These are phyloP conservation scores for Malurus alboscapulatus DNA, from an alignment of 2,113 vertebrate species.

Conservation along the genomic window DNA sequence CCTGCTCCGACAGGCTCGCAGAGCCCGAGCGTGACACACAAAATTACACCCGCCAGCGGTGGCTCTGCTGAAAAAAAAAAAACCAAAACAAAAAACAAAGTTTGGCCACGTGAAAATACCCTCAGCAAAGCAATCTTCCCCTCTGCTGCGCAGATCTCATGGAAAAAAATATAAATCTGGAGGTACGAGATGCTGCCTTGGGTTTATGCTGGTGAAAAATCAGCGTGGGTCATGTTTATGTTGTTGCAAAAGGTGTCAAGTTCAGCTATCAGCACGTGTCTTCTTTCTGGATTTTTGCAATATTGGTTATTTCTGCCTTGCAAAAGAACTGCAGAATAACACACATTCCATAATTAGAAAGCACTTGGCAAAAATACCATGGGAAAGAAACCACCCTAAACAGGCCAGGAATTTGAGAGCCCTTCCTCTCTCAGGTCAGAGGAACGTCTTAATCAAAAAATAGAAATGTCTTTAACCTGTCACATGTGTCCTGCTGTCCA, in stretches of 20 bases:
- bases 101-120: not conserved
- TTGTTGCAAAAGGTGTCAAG: not conserved
- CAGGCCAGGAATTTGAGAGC: conserved; percentile 38
- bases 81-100: not conserved
- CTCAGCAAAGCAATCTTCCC: not conserved
- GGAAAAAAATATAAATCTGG: not conserved
- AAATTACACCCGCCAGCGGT: not conserved
- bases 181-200: not conserved
- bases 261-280: not conserved
- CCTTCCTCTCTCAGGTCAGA: conserved; percentile 40
- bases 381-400: conserved; percentile 50
- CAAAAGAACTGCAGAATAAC: conserved; percentile 9
- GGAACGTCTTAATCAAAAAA: not conserved
- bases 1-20: not conserved
- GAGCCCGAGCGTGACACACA: not conserved
- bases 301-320: not conserved
- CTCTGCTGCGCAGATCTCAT: not conserved
- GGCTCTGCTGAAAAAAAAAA: not conserved
- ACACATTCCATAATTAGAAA: conserved; percentile 59
- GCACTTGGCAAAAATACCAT: conserved; percentile 54
- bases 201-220: not conserved
- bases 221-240: accelerated
- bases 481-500: not conserved
- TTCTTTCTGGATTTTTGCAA: not conserved
- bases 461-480: conserved; percentile 3